Conservation (phyloP, 2,797 vertebrate genomes). For the Amphiprion clarkii region DNA sequence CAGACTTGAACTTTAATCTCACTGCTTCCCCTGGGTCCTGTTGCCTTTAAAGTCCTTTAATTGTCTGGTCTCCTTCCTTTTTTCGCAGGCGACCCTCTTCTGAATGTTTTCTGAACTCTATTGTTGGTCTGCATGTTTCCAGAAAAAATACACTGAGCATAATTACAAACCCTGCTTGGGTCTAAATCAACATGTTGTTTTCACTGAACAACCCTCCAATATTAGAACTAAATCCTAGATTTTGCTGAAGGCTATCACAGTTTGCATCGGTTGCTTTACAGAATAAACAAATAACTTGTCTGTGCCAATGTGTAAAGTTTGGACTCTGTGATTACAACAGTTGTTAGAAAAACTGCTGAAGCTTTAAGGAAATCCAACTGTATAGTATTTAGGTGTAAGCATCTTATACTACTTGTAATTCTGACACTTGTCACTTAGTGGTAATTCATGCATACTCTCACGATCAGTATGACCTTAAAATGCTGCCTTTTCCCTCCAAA, state of each 20-base stretch:
- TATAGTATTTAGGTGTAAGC: neutral
- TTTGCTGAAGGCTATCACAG: neutral
- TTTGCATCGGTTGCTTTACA: neutral
- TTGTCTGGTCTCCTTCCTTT: conserved; percentile 35
- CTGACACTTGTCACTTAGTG: neutral
- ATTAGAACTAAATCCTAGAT: neutral
- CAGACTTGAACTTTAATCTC: conserved; percentile 53
- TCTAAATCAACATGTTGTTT: neutral
- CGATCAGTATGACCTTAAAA: neutral
- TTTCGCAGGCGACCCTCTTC: neutral
- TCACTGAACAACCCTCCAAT: neutral
- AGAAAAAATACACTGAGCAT: neutral
- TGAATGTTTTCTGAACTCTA: conserved; percentile 5
- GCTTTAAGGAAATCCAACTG: conserved; percentile 12
- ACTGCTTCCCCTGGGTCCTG: conserved; percentile 22
- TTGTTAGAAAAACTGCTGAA: conserved; percentile 21
- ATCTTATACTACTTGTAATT: neutral
- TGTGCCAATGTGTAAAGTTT: neutral
- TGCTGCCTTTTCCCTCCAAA: neutral
- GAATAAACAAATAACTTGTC: neutral
- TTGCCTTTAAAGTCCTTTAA: conserved; percentile 35
- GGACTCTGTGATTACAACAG: conserved; percentile 9
- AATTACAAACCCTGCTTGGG: conserved; percentile 10
- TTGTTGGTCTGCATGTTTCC: neutral
- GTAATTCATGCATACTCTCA: neutral